Percentiles rank a stretch among this genome's conserved stretches.
These are phyloP conservation scores for Orthosia gracilis DNA, from an alignment of 2,888 invertebrate genomes.

Conservation along the genomic window DNA sequence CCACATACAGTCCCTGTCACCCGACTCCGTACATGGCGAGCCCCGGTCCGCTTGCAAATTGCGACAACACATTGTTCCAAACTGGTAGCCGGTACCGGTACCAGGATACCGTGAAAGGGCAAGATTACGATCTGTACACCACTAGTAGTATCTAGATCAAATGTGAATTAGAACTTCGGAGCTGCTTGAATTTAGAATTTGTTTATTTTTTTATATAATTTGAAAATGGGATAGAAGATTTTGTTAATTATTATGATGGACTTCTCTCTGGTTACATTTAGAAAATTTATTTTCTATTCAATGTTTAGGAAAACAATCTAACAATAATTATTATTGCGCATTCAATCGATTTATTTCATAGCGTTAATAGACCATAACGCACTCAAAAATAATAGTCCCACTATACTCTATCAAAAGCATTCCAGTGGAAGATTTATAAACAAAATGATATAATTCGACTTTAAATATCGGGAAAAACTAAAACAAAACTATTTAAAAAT, in stretches of 20 bases:
- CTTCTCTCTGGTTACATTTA: neutral
- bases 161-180: slow-evolving; percentile 64
- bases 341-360: slow-evolving; percentile 22
- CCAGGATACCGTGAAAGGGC: slow-evolving; percentile 67
- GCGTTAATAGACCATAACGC: slow-evolving; percentile 45
- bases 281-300: neutral
- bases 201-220: slow-evolving; percentile 49
- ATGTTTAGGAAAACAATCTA: slow-evolving; percentile 5
- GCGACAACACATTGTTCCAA: slow-evolving; percentile 88
- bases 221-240: slow-evolving; percentile 38
- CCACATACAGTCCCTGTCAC: slow-evolving; percentile 63
- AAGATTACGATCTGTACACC: slow-evolving; percentile 72
- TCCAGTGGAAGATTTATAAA: slow-evolving; percentile 64
- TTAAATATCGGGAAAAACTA: slow-evolving; percentile 56
- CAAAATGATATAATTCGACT: slow-evolving; percentile 62
- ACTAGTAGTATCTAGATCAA: slow-evolving; percentile 66
- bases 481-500: slow-evolving; percentile 47
- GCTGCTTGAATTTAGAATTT: slow-evolving; percentile 46
- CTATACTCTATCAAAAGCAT: slow-evolving; percentile 62
- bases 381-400: slow-evolving; percentile 28
- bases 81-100: slow-evolving; percentile 68
- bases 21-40: slow-evolving; percentile 79
- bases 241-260: slow-evolving; percentile 11
- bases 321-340: slow-evolving; percentile 12
- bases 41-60: slow-evolving; percentile 88